Conservation (phyloP, 2,113 vertebrate genomes). For the Chaenogobius annularis region DNA sequence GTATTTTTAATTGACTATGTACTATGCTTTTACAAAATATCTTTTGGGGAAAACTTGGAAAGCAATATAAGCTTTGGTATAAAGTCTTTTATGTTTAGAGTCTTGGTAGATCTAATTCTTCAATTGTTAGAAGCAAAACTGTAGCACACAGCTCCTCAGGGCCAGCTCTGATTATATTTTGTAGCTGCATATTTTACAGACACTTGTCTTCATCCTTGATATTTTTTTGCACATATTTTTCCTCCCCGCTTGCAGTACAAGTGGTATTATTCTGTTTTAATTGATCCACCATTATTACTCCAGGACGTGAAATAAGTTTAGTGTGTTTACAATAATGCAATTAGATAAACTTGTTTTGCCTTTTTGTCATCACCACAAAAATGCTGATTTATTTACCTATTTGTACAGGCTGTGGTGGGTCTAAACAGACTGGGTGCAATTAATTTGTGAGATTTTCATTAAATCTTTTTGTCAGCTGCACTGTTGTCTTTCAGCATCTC, state of each 20-base stretch:
- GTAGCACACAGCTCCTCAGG: slow-evolving; percentile 21
- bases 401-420: neutral
- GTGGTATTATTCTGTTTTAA: neutral
- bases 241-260: slow-evolving; percentile 12
- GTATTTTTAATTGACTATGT: slow-evolving; percentile 8
- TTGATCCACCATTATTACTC: neutral
- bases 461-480: slow-evolving; percentile 54
- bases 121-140: neutral
- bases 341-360: neutral
- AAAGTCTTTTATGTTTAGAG: neutral
- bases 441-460: slow-evolving; percentile 64
- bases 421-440: neutral
- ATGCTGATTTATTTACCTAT: neutral
- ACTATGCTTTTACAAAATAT: neutral
- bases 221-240: slow-evolving; percentile 16
- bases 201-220: slow-evolving; percentile 27
- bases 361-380: neutral
- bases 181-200: no score
- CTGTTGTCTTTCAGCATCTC: slow-evolving; percentile 80
- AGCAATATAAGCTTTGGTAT: slow-evolving; percentile 16
- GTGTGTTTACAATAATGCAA: neutral
- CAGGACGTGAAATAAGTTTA: slow-evolving; percentile 24
- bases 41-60: neutral
- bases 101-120: slow-evolving; percentile 27
- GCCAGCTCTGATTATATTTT: slow-evolving; percentile 19